A percentile compares a stretch with the other conserved stretches of the same genome.
Evolutionary conservation across 1,140 invertebrate genomes (phyloP).

Genomic region (Trypoxylus dichotomus): DNA sequence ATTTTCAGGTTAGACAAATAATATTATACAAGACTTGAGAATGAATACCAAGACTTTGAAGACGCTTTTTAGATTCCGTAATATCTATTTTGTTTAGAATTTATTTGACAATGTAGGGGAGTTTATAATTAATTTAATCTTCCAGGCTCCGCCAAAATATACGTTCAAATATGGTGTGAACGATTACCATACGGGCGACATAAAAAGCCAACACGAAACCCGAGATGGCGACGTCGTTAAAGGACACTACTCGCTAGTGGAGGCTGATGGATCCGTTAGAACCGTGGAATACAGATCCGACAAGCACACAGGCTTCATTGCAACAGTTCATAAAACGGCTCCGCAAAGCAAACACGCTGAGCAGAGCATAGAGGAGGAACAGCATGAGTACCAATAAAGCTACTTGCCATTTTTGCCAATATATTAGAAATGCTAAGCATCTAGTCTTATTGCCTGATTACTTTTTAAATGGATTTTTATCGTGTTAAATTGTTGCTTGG

Average conservation of each 20-base stretch:
- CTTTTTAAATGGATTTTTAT: no score
- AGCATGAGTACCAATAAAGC: not conserved
- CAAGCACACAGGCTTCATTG: conserved; percentile 57
- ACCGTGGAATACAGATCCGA: conserved; percentile 62
- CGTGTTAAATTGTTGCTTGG: no score
- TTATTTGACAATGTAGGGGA: no score
- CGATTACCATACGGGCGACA: conserved; percentile 71
- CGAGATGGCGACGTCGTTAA: conserved; percentile 47
- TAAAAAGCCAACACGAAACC: conserved; percentile 57
- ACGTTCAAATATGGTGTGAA: conserved; percentile 73
- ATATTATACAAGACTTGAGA: no score
- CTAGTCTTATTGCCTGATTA: no score
- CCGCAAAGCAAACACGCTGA: not conserved
- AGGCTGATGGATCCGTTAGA: conserved; percentile 60
- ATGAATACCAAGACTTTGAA: no score
- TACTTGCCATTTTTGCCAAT: no score
- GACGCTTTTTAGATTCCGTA: no score
- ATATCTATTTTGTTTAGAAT: no score
- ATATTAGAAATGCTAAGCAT: no score
- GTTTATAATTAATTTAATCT: not conserved
- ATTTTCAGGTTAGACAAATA: no score
- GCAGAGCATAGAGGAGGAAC: not conserved
- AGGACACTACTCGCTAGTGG: conserved; percentile 52
- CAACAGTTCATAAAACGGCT: conserved; percentile 39
- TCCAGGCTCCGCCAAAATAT: conserved; percentile 52